These are phyloP conservation scores for Actinostola sp. DNA, from an alignment of 92 coral and sea anemone species.

Conservation along the genomic window DNA sequence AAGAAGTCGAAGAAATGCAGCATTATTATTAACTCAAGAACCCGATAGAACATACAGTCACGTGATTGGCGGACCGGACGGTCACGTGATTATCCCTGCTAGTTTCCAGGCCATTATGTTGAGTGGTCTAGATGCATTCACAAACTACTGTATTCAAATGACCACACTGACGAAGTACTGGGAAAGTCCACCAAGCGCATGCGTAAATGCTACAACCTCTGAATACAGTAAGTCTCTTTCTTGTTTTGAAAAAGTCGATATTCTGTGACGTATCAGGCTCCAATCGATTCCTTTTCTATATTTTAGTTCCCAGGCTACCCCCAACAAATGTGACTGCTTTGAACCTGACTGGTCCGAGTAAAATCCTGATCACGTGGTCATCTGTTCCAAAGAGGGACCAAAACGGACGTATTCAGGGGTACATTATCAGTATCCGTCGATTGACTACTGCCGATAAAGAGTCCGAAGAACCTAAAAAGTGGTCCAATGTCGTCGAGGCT, in stretches of 20 bases:
- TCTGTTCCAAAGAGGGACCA: slow-evolving; percentile 49
- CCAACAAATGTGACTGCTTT: slow-evolving; percentile 47
- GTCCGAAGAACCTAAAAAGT: slow-evolving; percentile 5
- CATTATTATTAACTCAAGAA: neutral
- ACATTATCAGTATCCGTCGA: slow-evolving; percentile 46
- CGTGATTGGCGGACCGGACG: neutral
- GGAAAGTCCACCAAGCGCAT: slow-evolving; percentile 46
- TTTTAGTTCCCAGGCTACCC: slow-evolving; percentile 58
- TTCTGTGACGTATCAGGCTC: neutral
- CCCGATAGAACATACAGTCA: neutral
- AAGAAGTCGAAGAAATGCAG: slow-evolving; percentile 4
- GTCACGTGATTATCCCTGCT: slow-evolving; percentile 48
- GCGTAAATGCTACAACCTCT: slow-evolving; percentile 51
- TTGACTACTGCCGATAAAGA: slow-evolving; percentile 40
- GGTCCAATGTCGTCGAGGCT: neutral
- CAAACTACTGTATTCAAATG: slow-evolving; percentile 49
- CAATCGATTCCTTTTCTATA: neutral
- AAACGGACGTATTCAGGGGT: slow-evolving; percentile 62
- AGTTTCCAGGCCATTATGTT: slow-evolving; percentile 31
- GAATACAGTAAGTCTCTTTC: slow-evolving; percentile 46
- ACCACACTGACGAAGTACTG: slow-evolving; percentile 32
- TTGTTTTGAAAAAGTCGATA: neutral
- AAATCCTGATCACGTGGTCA: slow-evolving; percentile 43
- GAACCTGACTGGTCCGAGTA: slow-evolving; percentile 54
- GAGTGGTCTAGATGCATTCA: slow-evolving; percentile 31